Percentiles rank a stretch among this genome's conserved stretches.
Conservation (phyloP, 2,888 invertebrate genomes). For the Polietes domitor region DNA sequence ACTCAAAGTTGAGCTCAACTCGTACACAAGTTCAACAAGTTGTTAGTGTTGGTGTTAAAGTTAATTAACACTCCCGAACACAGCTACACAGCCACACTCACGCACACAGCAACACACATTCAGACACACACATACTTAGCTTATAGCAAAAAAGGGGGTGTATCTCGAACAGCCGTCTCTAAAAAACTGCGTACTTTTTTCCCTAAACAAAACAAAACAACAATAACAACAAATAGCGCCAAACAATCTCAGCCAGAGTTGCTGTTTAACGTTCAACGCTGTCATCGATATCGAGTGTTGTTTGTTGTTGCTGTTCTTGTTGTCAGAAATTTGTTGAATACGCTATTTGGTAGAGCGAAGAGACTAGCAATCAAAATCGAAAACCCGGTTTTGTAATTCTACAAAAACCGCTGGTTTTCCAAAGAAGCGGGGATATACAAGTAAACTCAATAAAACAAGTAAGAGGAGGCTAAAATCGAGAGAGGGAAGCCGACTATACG, state of each 20-base stretch:
- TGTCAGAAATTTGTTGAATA: not conserved
- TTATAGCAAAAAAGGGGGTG: conserved; percentile 21
- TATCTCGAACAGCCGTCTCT: not conserved
- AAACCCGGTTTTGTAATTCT: no score
- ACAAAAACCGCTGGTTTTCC: conserved; percentile 8
- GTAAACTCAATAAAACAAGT: no score
- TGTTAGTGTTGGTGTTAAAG: not conserved
- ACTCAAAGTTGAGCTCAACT: conserved; percentile 19
- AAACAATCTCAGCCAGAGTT: conserved; percentile 11
- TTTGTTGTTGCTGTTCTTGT: not conserved
- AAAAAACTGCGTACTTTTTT: conserved; percentile 51
- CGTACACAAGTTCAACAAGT: conserved; percentile 25
- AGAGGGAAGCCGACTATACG: no score
- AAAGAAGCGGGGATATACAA: no score
- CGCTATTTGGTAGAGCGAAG: no score
- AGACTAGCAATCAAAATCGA: no score
- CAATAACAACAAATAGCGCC: not conserved
- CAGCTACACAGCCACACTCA: not conserved
- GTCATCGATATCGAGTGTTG: not conserved
- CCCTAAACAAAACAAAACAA: not conserved
- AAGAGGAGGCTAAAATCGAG: no score
- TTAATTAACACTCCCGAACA: conserved; percentile 11
- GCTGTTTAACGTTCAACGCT: conserved; percentile 31
- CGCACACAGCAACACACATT: not conserved
- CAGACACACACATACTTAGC: no score